Base-by-base conservation (phyloP, 2,113 vertebrate genomes). In the Typhlomys cinereus region DNA sequence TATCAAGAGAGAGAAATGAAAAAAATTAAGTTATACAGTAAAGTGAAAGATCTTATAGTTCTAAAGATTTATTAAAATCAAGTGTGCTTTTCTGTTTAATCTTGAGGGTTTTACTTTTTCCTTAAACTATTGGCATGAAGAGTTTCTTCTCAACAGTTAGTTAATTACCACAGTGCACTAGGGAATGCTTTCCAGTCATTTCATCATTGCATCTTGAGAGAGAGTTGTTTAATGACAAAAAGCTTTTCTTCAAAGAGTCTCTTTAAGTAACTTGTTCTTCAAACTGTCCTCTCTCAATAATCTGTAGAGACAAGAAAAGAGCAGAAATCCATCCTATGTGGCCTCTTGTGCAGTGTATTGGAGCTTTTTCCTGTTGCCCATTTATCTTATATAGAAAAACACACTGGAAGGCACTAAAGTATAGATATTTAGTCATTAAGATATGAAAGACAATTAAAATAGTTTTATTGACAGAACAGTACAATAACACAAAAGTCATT, bases 31-130 rank as follows among this genome's bases (percentile, higher is more conserved):
- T 95, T 91, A 87, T 82, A 76, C 25, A 83, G 52, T 54, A 86
- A 93, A 69, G 39, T 71, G 4, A 80, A 93, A 54, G 36, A 92
- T 81, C 36, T 87, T 48, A 78, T 36, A 15, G 14, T 89, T 95
- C 46, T 52, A 73, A 89, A 91, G 48, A 76, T 91, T 86, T 80
- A n/a, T 95, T 89, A 81, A 96, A 97, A 89, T 93, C 90, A 93
- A 66, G 31, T 70, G 7, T 94, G 78, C 12, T 89, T 61, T 93
- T 94, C 36, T 54, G 73, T 87, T 89, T 95, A 92, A 87, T 95
- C 36, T 91, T 69, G 15, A 87, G 34, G 23, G 21, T 70, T 89
- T 93, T 84, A 70, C 27, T 94, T 94, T 80, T n/a, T 91, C 61
- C 80, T 92, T 94, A 91, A 95, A 86, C 69, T 91, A 67, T 11